These are phyloP conservation scores for Lacerta bilineata DNA, from an alignment of 2,797 vertebrate species.

Conservation along the genomic window DNA sequence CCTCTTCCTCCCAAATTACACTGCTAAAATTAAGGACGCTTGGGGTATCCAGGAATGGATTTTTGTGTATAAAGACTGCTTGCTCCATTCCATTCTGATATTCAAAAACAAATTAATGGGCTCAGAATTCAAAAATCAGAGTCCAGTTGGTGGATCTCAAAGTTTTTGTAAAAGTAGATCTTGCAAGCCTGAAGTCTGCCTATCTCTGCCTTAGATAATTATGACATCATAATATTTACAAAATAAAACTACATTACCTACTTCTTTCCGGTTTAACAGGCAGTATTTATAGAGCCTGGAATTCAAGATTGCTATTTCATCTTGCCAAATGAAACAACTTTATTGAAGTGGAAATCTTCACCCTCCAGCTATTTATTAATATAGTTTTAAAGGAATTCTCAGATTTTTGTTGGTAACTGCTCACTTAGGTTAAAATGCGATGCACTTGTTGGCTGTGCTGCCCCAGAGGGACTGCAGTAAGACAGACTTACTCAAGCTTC, in stretches of 20 bases:
- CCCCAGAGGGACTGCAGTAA: slow-evolving; percentile 86
- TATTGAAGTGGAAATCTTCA: slow-evolving; percentile 77
- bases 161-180: too few relatives aligned
- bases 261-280: neutral
- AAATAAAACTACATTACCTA: slow-evolving; percentile 12
- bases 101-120: too few relatives aligned
- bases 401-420: slow-evolving; percentile 75
- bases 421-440: slow-evolving; percentile 80
- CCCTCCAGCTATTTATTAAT: slow-evolving; percentile 80
- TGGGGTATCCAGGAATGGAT: too few relatives aligned
- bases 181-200: too few relatives aligned
- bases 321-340: slow-evolving; percentile 68
- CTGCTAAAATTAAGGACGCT: too few relatives aligned
- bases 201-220: neutral
- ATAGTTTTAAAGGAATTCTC: slow-evolving; percentile 82
- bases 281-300: slow-evolving; percentile 55
- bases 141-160: too few relatives aligned
- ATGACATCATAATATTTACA: slow-evolving; percentile 22
- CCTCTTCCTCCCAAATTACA: too few relatives aligned
- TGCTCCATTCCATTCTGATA: too few relatives aligned
- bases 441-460: slow-evolving; percentile 81
- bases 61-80: too few relatives aligned
- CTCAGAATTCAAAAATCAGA: too few relatives aligned
- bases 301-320: slow-evolving; percentile 61
- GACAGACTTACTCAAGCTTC: slow-evolving; percentile 95